A percentile compares a stretch with the other conserved stretches of the same genome.
Conservation (phyloP, 2,113 vertebrate genomes). For the Rhadina sibilatrix region DNA sequence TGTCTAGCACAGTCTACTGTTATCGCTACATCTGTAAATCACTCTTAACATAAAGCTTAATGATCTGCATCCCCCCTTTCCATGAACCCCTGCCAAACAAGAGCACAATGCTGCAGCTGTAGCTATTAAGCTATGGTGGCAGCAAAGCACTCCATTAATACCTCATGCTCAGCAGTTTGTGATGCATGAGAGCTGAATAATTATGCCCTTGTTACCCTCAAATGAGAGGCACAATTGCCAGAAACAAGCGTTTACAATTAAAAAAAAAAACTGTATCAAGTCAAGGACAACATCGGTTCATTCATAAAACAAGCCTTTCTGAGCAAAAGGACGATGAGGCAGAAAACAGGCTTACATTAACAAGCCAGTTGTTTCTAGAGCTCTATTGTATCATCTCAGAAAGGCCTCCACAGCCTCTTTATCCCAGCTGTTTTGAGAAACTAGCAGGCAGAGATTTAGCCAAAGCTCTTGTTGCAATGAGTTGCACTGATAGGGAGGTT, state of each 20-base stretch:
- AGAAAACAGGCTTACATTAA: neutral
- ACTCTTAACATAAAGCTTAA: slow-evolving; percentile 34
- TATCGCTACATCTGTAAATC: slow-evolving; percentile 44
- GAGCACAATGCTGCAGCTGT: slow-evolving; percentile 39
- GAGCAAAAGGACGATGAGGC: neutral
- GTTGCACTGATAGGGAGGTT: neutral
- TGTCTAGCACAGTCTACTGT: neutral
- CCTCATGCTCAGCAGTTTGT: slow-evolving; percentile 50
- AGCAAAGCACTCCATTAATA: slow-evolving; percentile 42
- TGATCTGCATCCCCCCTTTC: slow-evolving; percentile 11
- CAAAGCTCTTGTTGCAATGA: neutral
- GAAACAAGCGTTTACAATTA: neutral
- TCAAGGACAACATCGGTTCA: slow-evolving; percentile 44
- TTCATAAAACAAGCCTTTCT: slow-evolving; percentile 36
- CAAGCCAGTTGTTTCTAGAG: neutral
- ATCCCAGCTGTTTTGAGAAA: neutral
- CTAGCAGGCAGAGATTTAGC: neutral
- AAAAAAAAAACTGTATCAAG: neutral
- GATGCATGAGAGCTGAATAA: slow-evolving; percentile 30
- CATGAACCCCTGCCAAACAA: slow-evolving; percentile 16
- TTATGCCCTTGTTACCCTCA: slow-evolving; percentile 36
- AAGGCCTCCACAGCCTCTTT: neutral
- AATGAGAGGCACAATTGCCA: slow-evolving; percentile 17
- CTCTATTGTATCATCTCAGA: neutral
- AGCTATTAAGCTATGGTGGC: slow-evolving; percentile 32